Conservation (phyloP, 2,113 vertebrate genomes). For the Stomatorhinus ivindoensis region DNA sequence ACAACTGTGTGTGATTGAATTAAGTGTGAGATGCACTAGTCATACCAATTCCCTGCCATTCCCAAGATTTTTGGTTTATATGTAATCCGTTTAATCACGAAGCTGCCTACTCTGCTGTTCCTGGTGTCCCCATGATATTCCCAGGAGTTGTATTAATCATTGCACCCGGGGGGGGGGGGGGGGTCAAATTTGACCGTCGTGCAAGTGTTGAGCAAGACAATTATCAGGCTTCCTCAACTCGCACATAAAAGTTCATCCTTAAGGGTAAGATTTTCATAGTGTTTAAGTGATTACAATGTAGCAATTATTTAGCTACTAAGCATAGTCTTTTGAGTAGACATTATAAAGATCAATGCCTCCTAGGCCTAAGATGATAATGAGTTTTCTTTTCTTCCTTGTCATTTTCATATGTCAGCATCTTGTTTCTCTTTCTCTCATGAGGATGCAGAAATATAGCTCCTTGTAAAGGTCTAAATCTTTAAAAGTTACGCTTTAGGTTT, state of each 20-base stretch:
- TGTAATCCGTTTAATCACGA: not conserved
- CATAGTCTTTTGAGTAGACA: slow-evolving; percentile 14
- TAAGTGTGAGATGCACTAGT: not conserved
- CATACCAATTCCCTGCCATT: not conserved
- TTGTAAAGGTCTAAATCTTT: not conserved
- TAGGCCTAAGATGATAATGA: slow-evolving; percentile 15
- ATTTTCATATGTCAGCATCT: not conserved
- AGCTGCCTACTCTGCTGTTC: not conserved
- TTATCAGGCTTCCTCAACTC: not conserved
- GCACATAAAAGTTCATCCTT: slow-evolving; percentile 11
- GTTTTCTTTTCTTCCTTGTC: not conserved
- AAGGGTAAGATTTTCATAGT: slow-evolving; percentile 11
- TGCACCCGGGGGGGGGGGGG: not conserved
- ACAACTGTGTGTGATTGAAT: not conserved
- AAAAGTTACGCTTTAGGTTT: not conserved
- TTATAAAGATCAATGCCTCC: slow-evolving; percentile 19
- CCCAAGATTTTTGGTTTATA: not conserved
- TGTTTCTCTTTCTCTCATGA: not conserved
- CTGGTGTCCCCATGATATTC: not conserved
- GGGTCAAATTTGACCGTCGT: not conserved
- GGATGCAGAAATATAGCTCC: not conserved
- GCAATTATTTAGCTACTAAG: slow-evolving; percentile 22
- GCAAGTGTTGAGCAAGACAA: not conserved
- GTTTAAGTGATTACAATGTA: slow-evolving; percentile 17
- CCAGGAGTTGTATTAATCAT: not conserved